These are phyloP conservation scores for Toxotes lorentzi DNA, from an alignment of 2,797 vertebrate genomes.

Conservation along the genomic window DNA sequence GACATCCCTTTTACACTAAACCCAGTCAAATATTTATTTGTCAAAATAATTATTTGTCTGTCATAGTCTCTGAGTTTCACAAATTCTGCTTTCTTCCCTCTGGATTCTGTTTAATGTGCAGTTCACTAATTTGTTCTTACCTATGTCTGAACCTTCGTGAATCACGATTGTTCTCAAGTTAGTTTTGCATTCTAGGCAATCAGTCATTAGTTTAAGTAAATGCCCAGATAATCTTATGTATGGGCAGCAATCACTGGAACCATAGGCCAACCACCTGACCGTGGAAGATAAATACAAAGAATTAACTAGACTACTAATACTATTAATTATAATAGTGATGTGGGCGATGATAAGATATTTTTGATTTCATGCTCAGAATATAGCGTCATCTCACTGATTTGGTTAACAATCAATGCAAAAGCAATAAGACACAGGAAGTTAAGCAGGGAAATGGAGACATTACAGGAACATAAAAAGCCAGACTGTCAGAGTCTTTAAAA, in stretches of 20 bases:
- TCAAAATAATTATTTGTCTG: too few species aligned
- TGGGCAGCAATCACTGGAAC: background rate
- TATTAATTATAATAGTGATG: too few species aligned
- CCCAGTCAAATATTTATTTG: background rate
- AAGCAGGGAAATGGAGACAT: background rate
- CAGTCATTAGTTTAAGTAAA: background rate
- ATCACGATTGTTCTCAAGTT: background rate
- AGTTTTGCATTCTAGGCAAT: background rate
- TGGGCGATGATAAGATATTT: too few species aligned
- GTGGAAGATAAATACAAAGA: background rate
- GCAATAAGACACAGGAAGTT: background rate
- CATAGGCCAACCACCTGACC: background rate
- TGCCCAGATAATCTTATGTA: background rate
- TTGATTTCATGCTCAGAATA: background rate
- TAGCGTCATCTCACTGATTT: background rate
- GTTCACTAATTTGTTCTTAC: background rate
- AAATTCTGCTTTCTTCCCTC: background rate
- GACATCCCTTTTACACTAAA: background rate
- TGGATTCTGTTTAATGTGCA: background rate
- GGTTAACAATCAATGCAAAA: background rate
- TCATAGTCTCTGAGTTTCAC: background rate
- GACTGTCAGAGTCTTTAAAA: constrained; percentile 3
- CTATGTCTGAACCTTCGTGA: background rate
- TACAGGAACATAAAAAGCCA: background rate
- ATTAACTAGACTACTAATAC: background rate